Evolutionary conservation across 2,113 vertebrate species (phyloP).

Genomic region (human (Homo sapiens)): GRCh38 chr3:77492501-77493000

Average conservation of each 20-base stretch:
- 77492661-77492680: not conserved
- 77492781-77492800: not conserved
- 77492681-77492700: not conserved
- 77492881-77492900: not conserved
- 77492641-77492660: not conserved
- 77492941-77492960: not conserved
- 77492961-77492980: not conserved
- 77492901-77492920: not conserved
- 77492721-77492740: not conserved
- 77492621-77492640: not conserved
- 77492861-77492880: not conserved
- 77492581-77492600: not conserved
- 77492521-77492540: not conserved
- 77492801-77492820: not conserved
- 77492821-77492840: not conserved
- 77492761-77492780: not conserved
- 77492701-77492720: not conserved
- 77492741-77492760: not conserved
- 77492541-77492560: not conserved
- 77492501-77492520: not conserved
- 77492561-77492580: not conserved
- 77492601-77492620: not conserved
- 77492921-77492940: not conserved
- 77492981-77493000: conserved; percentile 18
- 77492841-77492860: not conserved